These are phyloP conservation scores for Eleginops maclovinus DNA, from an alignment of 2,113 vertebrate genomes.

Conservation along the genomic window DNA sequence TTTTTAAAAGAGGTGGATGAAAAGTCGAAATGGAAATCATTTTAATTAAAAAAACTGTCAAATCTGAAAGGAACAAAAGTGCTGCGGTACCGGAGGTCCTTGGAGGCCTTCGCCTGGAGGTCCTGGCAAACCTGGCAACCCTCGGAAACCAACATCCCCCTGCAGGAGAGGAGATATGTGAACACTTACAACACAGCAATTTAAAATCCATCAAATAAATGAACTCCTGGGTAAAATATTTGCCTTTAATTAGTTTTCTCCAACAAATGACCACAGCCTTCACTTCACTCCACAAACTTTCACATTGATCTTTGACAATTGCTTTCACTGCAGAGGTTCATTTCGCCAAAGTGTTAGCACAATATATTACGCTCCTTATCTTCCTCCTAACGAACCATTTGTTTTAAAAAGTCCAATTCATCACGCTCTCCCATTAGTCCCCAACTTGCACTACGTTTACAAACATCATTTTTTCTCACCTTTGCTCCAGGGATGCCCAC, in stretches of 20 bases:
- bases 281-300: not conserved
- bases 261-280: slow-evolving; percentile 16
- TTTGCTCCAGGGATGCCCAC: slow-evolving; percentile 89
- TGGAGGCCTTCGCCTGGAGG: slow-evolving; percentile 89
- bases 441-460: not conserved
- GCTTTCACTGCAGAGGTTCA: not conserved
- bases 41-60: not conserved
- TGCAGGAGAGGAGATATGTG: slow-evolving; percentile 62
- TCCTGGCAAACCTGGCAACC: slow-evolving; percentile 84
- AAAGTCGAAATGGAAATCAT: not conserved
- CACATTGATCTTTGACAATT: slow-evolving; percentile 2
- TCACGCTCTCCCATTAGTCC: not conserved
- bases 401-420: not conserved
- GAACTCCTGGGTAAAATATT: not conserved
- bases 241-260: slow-evolving; percentile 47
- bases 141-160: slow-evolving; percentile 90
- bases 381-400: not conserved
- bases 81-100: slow-evolving; percentile 85
- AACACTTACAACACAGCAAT: slow-evolving; percentile 14
- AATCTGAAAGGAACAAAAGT: slow-evolving; percentile 16
- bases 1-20: not conserved
- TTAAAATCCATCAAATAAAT: slow-evolving; percentile 38
- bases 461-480: slow-evolving; percentile 73
- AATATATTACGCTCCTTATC: not conserved
- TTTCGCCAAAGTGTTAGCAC: not conserved